Conservation (phyloP, 2,797 vertebrate genomes). For the Danio choprae region DNA sequence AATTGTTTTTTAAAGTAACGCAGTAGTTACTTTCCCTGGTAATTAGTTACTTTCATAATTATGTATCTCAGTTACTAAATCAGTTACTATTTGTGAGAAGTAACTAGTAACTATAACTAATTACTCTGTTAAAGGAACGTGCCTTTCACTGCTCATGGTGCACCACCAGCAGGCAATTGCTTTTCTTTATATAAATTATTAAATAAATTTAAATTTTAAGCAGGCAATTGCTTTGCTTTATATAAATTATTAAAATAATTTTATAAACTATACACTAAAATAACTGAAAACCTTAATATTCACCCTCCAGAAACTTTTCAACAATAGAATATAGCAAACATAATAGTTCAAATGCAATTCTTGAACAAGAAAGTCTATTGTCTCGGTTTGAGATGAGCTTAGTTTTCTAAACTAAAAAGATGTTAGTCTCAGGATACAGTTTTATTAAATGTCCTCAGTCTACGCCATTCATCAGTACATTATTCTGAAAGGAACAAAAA, state of each 20-base stretch:
- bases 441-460: not conserved
- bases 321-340: not conserved
- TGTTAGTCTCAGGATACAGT: not conserved
- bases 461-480: not conserved
- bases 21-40: too few species aligned
- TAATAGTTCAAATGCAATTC: not conserved
- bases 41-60: too few species aligned
- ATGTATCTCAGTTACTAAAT: too few species aligned
- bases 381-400: not conserved
- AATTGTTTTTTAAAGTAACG: too few species aligned
- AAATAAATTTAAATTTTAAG: too few species aligned
- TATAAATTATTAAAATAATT: not conserved
- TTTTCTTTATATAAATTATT: not conserved
- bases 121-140: too few species aligned
- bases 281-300: not conserved
- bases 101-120: too few species aligned
- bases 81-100: too few species aligned
- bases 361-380: not conserved
- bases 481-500: not conserved
- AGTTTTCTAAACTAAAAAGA: not conserved
- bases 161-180: too few species aligned
- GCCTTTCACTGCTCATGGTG: too few species aligned
- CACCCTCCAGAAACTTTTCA: not conserved
- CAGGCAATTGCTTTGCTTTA: not conserved
- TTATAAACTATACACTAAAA: not conserved